Base-by-base conservation (phyloP, 2,888 invertebrate species). In the Orgyia antiqua region DNA sequence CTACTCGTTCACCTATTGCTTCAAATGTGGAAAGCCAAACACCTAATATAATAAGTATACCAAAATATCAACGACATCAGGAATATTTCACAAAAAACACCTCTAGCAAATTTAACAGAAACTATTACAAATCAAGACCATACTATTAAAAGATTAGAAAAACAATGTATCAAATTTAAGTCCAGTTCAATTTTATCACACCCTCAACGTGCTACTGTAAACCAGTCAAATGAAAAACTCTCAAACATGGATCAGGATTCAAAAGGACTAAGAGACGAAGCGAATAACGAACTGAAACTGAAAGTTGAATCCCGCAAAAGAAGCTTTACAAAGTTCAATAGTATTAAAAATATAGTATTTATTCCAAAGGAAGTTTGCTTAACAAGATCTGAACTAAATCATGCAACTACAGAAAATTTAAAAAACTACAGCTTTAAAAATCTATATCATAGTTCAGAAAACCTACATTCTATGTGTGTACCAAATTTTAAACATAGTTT, bases 1-100 rank as follows among this genome's bases (percentile, higher is more conserved):
- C 8, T 3, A 13, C 6, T 4, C 9, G 3, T 20, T n/a, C 5
- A 20, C 9, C 6, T 2, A 20, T 20, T n/a, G 8, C n/a, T 20
- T 8, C 13, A 10, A 12, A 24, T 3, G 6, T 13, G n/a, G n/a
- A n/a, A 8, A n/a, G 13, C 19, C 17, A 9, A 19, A 11, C 10
- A 10, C n/a, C 24, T 19, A 17, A 31, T 10, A 30, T 19, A 7
- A 31, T 25, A n/a, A n/a, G n/a, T n/a, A 17, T 4, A 10, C 2
- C 19, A 25, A 10, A 13, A 13, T 3, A 18, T 19, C 4, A 25
- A 10, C 20, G n/a, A 13, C 8, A 13, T 12, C 13, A 19, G 8
- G 7, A 25, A 0, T 2, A 27, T 9, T 13, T 19, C 33, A 13
- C n/a, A 20, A 20, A 10, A 13, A 2, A 5, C 18, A 6, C 13